Conservation (phyloP, 2,888 invertebrate species). For the Pollenia amentaria region DNA sequence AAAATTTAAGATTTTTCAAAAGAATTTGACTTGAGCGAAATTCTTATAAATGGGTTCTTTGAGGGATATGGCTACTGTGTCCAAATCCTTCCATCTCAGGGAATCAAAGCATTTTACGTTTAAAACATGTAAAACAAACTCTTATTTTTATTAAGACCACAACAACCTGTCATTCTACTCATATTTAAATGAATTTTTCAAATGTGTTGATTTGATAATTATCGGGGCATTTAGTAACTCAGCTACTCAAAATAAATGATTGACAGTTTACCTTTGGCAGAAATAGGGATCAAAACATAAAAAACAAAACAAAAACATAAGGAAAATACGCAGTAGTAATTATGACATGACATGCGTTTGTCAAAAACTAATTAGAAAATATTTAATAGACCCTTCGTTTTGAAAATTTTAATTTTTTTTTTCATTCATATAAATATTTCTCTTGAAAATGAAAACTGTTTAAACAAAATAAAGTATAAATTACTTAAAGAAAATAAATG, state of each 20-base stretch:
- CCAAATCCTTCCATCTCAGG: too few relatives aligned
- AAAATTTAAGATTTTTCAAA: too few relatives aligned
- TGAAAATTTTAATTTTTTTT: neutral
- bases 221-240: constrained; percentile 54
- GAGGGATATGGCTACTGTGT: too few relatives aligned
- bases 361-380: constrained; percentile 66
- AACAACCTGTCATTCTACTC: too few relatives aligned
- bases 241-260: constrained; percentile 48
- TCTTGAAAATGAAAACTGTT: neutral
- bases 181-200: neutral
- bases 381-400: neutral
- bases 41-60: too few relatives aligned
- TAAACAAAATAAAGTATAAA: neutral
- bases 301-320: constrained; percentile 31
- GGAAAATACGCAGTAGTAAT: constrained; percentile 46
- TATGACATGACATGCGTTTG: constrained; percentile 69
- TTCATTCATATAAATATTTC: constrained; percentile 12
- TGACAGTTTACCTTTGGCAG: constrained; percentile 64
- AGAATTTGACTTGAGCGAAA: too few relatives aligned
- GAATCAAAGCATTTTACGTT: too few relatives aligned
- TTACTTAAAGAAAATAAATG: neutral
- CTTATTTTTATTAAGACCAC: neutral
- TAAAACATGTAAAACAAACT: neutral
- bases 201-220: constrained; percentile 73
- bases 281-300: neutral